Conservation (phyloP, 2,113 vertebrate genomes). For the Helogale parvula region DNA sequence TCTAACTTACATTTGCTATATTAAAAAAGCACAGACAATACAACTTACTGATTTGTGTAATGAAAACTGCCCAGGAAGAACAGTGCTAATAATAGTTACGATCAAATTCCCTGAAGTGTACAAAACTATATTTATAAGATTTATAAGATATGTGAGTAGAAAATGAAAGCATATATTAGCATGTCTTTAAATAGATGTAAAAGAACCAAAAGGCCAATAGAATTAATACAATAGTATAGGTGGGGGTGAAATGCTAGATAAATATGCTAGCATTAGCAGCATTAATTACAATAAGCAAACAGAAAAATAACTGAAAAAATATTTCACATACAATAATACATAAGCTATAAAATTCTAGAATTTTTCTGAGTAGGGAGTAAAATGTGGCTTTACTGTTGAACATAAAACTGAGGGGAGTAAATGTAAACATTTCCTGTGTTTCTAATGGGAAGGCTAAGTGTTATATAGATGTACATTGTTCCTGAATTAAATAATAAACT, state of each 20-base stretch:
- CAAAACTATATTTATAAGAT: not conserved
- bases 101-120: not conserved
- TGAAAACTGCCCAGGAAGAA: not conserved
- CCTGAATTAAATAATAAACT: not conserved
- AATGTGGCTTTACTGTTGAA: not conserved
- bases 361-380: not conserved
- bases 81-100: not conserved
- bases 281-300: not conserved
- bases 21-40: conserved; percentile 38
- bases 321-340: not conserved
- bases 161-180: not conserved
- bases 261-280: not conserved
- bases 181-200: not conserved
- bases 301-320: not conserved
- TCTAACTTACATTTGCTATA: not conserved
- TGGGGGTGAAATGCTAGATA: not conserved
- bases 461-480: not conserved
- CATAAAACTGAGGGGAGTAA: not conserved
- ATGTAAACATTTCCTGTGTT: not conserved
- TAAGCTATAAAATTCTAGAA: not conserved
- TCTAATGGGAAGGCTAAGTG: not conserved
- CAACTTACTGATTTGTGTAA: conserved; percentile 8
- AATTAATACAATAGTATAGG: not conserved
- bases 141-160: not conserved
- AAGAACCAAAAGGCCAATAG: not conserved